Evolutionary conservation across 2,888 invertebrate species (phyloP).

Genomic region (Neoitamus cyanurus): DNA sequence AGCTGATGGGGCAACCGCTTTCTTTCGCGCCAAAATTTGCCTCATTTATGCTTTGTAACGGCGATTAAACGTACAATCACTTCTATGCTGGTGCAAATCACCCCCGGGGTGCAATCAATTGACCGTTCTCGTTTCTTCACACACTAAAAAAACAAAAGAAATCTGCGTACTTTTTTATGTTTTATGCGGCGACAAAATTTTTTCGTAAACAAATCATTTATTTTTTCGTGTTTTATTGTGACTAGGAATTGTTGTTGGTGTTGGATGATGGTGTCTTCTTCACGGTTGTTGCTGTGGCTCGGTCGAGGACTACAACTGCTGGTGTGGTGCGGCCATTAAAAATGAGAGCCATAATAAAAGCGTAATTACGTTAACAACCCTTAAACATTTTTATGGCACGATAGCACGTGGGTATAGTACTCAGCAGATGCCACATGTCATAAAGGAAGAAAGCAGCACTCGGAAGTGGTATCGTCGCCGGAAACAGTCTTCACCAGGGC

Average conservation of each 20-base stretch:
- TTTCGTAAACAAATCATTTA: slow-evolving; percentile 38
- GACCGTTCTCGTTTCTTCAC: slow-evolving; percentile 14
- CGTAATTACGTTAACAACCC: slow-evolving; percentile 45
- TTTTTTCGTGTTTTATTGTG: slow-evolving; percentile 11
- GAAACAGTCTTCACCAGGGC: not conserved
- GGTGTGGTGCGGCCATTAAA: slow-evolving; percentile 32
- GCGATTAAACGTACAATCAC: slow-evolving; percentile 26
- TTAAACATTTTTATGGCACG: slow-evolving; percentile 42
- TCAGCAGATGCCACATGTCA: not conserved
- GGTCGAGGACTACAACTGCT: not conserved
- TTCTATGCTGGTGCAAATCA: slow-evolving; percentile 1
- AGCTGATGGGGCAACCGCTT: slow-evolving; percentile 30
- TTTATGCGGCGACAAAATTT: not conserved
- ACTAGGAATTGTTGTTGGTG: not conserved
- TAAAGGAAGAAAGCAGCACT: not conserved
- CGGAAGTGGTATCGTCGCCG: not conserved
- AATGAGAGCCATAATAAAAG: slow-evolving; percentile 45
- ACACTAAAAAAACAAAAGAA: not conserved
- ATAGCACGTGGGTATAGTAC: slow-evolving; percentile 32
- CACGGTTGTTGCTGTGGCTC: slow-evolving; percentile 11
- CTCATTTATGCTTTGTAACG: not conserved
- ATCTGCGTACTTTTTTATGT: not conserved
- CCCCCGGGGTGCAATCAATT: slow-evolving; percentile 21
- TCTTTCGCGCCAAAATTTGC: not conserved
- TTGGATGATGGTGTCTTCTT: not conserved